A percentile compares a stretch with the other conserved stretches of the same genome.
These are phyloP conservation scores for Neogobius melanostomus DNA, from an alignment of 2,113 vertebrate genomes.

Conservation along the genomic window DNA sequence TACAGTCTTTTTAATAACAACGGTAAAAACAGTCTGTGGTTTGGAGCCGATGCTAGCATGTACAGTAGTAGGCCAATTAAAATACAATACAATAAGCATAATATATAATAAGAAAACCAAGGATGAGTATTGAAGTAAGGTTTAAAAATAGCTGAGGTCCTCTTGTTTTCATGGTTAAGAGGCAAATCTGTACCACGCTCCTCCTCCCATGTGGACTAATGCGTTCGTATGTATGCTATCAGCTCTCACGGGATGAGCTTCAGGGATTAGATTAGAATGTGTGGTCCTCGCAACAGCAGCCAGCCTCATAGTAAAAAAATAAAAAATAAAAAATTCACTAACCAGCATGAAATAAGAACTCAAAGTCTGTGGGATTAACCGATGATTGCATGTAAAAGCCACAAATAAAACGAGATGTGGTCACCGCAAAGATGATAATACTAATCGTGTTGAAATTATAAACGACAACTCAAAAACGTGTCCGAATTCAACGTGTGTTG, in stretches of 20 bases:
- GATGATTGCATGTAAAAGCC: slow-evolving; percentile 3
- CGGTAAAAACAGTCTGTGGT: slow-evolving; percentile 61
- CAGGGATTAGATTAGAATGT: background rate
- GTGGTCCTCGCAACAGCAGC: slow-evolving; percentile 41
- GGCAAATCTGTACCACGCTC: slow-evolving; percentile 13
- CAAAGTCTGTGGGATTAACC: background rate
- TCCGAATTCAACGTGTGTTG: slow-evolving; percentile 17
- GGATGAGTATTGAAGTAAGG: slow-evolving; percentile 25
- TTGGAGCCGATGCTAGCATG: slow-evolving; percentile 55
- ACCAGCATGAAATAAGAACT: slow-evolving; percentile 11
- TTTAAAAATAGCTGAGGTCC: slow-evolving; percentile 41
- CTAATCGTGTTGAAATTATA: slow-evolving; percentile 11
- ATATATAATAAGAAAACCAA: slow-evolving; percentile 45
- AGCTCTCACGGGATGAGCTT: background rate
- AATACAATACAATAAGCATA: slow-evolving; percentile 58
- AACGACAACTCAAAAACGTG: background rate
- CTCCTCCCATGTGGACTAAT: slow-evolving; percentile 17
- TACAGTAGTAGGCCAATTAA: slow-evolving; percentile 56
- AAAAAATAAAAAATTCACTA: background rate
- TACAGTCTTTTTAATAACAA: slow-evolving; percentile 63
- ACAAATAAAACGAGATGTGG: slow-evolving; percentile 22
- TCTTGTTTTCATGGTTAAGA: slow-evolving; percentile 23
- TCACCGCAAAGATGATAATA: slow-evolving; percentile 14
- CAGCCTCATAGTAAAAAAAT: slow-evolving; percentile 9
- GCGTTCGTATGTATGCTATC: slow-evolving; percentile 10